Evolutionary conservation across 2,113 vertebrate species (phyloP).

Genomic region (Brienomyrus longianalis): DNA sequence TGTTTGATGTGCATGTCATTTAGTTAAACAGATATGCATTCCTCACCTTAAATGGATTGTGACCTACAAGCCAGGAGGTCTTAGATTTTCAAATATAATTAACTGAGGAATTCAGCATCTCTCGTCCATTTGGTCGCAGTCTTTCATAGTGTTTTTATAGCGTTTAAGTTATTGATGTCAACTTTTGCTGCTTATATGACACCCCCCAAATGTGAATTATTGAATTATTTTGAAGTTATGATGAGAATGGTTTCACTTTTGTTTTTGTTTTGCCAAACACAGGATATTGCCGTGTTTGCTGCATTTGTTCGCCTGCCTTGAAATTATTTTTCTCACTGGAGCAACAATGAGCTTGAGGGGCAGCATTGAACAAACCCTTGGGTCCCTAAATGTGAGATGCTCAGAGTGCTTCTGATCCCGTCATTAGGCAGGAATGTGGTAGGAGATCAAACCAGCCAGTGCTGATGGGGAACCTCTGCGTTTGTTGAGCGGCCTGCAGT

Average conservation of each 20-base stretch:
- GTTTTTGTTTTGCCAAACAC: background rate
- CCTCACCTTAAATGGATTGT: slow-evolving; percentile 7
- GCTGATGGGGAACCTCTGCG: background rate
- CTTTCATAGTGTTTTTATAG: background rate
- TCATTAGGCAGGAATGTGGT: background rate
- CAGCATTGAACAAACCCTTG: background rate
- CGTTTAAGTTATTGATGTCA: background rate
- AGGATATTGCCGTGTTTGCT: background rate
- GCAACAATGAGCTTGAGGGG: background rate
- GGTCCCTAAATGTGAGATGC: background rate
- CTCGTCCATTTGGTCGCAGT: background rate
- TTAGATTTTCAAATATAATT: background rate
- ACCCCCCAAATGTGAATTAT: background rate
- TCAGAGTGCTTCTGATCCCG: background rate
- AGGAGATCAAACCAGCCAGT: background rate
- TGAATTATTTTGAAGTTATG: background rate
- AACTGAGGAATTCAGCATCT: background rate
- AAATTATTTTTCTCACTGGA: background rate
- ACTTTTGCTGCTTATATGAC: background rate
- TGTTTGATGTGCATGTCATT: background rate
- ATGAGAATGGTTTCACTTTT: background rate
- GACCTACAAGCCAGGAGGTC: background rate
- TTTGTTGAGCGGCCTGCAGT: background rate
- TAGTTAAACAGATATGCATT: background rate
- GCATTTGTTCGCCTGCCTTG: background rate